A percentile compares a stretch with the other conserved stretches of the same genome.
These are phyloP conservation scores for Notocelia uddmanniana DNA, from an alignment of 2,888 invertebrate genomes.

Conservation along the genomic window DNA sequence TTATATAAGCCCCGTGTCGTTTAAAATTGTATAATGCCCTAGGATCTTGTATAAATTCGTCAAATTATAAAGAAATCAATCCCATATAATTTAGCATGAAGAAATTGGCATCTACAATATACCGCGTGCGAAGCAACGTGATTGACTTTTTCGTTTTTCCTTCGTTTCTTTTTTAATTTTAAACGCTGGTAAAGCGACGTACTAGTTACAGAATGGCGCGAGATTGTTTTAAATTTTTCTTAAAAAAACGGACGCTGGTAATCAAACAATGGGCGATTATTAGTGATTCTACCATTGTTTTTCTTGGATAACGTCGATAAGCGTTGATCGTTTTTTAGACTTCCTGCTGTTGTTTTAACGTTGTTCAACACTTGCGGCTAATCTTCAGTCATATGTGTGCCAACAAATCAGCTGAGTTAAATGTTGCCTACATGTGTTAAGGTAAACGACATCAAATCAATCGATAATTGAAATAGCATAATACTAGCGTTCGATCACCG, in stretches of 20 bases:
- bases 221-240: slow-evolving; percentile 62
- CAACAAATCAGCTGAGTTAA: slow-evolving; percentile 45
- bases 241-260: slow-evolving; percentile 64
- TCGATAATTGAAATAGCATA: slow-evolving; percentile 54
- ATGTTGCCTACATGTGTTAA: slow-evolving; percentile 53
- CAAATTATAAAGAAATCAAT: slow-evolving; percentile 58
- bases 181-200: slow-evolving; percentile 29
- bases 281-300: slow-evolving; percentile 77
- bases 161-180: slow-evolving; percentile 58
- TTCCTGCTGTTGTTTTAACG: slow-evolving; percentile 47
- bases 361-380: slow-evolving; percentile 50
- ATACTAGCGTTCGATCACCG: slow-evolving; percentile 50
- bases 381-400: slow-evolving; percentile 27
- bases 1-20: slow-evolving; percentile 37
- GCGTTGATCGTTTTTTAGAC: slow-evolving; percentile 4
- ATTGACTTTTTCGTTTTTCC: slow-evolving; percentile 54
- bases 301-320: slow-evolving; percentile 61
- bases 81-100: slow-evolving; percentile 64
- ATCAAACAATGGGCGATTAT: slow-evolving; percentile 72
- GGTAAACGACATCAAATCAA: slow-evolving; percentile 57
- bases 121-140: slow-evolving; percentile 71
- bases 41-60: slow-evolving; percentile 54
- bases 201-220: slow-evolving; percentile 56
- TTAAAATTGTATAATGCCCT: slow-evolving; percentile 62
- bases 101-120: slow-evolving; percentile 64